Evolutionary conservation across 1,140 invertebrate species (phyloP), one percentile per base, ranked within the genome.

Genomic region (Steinernema feltiae): DNA sequence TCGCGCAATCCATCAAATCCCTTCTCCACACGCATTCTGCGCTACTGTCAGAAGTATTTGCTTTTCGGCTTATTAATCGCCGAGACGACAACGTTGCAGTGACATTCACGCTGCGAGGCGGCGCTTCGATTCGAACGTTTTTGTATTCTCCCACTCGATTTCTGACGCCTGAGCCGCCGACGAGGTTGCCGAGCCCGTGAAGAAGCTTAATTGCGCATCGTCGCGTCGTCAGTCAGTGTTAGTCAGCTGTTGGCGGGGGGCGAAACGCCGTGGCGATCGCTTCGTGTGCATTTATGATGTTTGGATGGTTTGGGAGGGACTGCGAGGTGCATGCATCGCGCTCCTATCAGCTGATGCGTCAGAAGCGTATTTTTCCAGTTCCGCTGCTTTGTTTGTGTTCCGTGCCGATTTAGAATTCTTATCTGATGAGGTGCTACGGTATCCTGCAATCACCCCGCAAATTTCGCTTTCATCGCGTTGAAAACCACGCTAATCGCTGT

Each of bases 11-110:
- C 15, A 27, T 15, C 15, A 63, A 63, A 15, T 27, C 15, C 53
- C 3, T 21, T 63, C 53, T 63, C 53, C 53, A 3, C 7, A 21
- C 35, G 35, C 35, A 41, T 7, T 41, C n/a, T n/a, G 7, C 53
- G 53, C 53, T 63, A 63, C 53, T 27, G 53, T 63, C 53, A 27
- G 2, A 63, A 63, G 24, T 63, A 63, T 63, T 63, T 63, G 53
- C 53, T 12, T 27, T 63, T 27, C 53, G 53, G 24, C 53, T 63
- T 63, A 63, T 63, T 41, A 27, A 27, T 3, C 53, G 53, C 24
- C 3, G 7, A 3, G 12, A 63, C 3, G 12, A 7, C 2, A 15
- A 27, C 53, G 53, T 27, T 12, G 18, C 35, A 7, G 35, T 41
- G 35, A 41, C 35, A 41, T 18, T 41, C 18, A 18, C 7, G 7